Evolutionary conservation across 1,140 invertebrate species (phyloP).

Genomic region (Drosophila sproati): DNA sequence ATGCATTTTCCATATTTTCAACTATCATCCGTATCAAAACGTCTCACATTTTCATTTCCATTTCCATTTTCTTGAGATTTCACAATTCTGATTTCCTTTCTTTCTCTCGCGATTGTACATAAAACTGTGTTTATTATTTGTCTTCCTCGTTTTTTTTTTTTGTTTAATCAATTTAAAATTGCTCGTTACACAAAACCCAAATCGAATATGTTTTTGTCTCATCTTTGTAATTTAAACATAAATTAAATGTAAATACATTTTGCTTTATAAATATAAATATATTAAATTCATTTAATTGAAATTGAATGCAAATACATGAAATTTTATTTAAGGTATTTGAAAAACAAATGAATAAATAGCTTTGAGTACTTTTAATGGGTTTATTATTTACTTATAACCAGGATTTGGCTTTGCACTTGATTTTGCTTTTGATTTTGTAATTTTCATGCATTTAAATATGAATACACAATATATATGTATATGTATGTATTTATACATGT

Average conservation of each 20-base stretch:
- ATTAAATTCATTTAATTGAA: not conserved
- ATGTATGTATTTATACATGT: too few species aligned
- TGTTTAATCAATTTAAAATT: constrained; percentile 4
- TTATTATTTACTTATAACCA: too few species aligned
- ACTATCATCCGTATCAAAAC: constrained; percentile 42
- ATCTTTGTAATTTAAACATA: constrained; percentile 23
- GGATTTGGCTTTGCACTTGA: constrained; percentile 15
- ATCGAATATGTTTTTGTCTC: not conserved
- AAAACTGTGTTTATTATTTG: constrained; percentile 4
- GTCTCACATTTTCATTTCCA: constrained; percentile 55
- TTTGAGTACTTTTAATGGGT: too few species aligned
- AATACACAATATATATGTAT: too few species aligned
- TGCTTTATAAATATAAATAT: not conserved
- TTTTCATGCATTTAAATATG: constrained; percentile 27
- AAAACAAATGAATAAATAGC: too few species aligned
- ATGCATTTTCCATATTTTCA: constrained; percentile 67
- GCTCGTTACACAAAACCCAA: not conserved
- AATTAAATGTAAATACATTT: constrained; percentile 22
- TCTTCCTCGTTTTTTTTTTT: constrained; percentile 17
- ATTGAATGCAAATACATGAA: constrained; percentile 15
- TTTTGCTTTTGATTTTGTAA: constrained; percentile 12
- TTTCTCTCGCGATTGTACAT: constrained; percentile 18
- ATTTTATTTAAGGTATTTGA: not conserved
- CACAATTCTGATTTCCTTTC: constrained; percentile 16
- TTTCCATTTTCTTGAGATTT: constrained; percentile 21